Percentiles rank a stretch among this genome's conserved stretches.
phyloP scores from a whole-genome alignment of 1,140 invertebrate genomes.

The Drosophila watanabei region DNA sequence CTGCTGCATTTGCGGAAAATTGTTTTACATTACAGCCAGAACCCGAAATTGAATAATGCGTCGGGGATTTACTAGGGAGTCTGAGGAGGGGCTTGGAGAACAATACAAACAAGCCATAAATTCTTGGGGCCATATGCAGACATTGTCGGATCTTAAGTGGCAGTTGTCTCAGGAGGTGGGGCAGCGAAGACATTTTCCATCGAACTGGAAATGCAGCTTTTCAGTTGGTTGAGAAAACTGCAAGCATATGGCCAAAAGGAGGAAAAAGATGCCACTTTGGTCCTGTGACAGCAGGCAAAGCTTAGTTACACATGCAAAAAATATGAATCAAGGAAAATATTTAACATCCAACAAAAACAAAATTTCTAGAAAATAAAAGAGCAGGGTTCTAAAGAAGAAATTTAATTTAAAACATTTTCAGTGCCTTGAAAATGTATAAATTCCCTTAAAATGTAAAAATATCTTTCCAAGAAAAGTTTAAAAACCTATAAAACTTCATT shows the following conservation, averaged over 20 bases:
- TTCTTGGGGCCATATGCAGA: constrained; percentile 51
- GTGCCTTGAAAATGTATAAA: too few relatives aligned
- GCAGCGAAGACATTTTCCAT: constrained; percentile 11
- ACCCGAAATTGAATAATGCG: constrained; percentile 71
- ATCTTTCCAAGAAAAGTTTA: background rate
- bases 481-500: background rate
- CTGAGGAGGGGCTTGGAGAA: background rate
- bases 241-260: constrained; percentile 26
- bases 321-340: background rate
- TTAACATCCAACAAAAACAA: background rate
- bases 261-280: background rate
- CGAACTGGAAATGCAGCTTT: constrained; percentile 26
- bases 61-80: constrained; percentile 25
- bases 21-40: constrained; percentile 53
- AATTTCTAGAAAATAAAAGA: background rate
- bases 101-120: constrained; percentile 61
- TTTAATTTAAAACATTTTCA: background rate
- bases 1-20: constrained; percentile 52
- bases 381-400: background rate
- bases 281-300: constrained; percentile 17
- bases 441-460: background rate
- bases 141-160: constrained; percentile 38
- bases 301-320: constrained; percentile 17
- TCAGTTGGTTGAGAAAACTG: constrained; percentile 6
- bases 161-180: constrained; percentile 12